These are phyloP conservation scores for Pseudolycoriella hygida DNA, from an alignment of 2,888 invertebrate species.

Conservation along the genomic window DNA sequence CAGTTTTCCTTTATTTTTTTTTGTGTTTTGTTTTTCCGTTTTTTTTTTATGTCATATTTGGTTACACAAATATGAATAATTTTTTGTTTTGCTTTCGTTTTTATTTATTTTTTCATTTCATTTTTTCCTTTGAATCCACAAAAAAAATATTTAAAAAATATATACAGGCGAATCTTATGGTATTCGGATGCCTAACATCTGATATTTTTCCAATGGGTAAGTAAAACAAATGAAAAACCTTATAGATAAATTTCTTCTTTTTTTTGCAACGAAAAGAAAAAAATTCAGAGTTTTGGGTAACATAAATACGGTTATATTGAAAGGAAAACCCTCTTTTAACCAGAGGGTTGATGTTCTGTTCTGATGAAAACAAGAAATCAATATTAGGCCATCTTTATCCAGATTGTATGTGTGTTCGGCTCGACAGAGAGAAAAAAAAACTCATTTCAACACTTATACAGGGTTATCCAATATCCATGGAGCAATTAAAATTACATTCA, in stretches of 20 bases:
- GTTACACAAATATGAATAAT: not conserved
- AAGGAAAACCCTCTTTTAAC: not conserved
- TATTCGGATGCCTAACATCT: not conserved
- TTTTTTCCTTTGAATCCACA: not conserved
- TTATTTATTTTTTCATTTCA: not conserved
- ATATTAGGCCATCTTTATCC: slow-evolving; percentile 1
- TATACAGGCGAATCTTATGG: not conserved
- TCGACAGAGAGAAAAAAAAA: no score
- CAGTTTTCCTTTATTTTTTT: not conserved
- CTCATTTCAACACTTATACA: no score
- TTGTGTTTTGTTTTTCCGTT: not conserved
- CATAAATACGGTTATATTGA: not conserved
- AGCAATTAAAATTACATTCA: no score
- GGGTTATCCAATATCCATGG: no score
- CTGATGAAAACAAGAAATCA: slow-evolving; percentile 1
- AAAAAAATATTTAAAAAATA: not conserved
- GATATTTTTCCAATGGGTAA: not conserved
- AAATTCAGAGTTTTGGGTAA: not conserved
- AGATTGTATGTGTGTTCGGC: not conserved
- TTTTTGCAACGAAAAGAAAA: not conserved
- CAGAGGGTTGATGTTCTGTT: not conserved
- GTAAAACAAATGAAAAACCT: not conserved
- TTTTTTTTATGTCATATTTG: not conserved
- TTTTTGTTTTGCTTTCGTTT: not conserved
- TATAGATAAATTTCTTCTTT: not conserved